Base-by-base conservation (phyloP, 2,797 vertebrate genomes). In the Thalassophryne amazonica region DNA sequence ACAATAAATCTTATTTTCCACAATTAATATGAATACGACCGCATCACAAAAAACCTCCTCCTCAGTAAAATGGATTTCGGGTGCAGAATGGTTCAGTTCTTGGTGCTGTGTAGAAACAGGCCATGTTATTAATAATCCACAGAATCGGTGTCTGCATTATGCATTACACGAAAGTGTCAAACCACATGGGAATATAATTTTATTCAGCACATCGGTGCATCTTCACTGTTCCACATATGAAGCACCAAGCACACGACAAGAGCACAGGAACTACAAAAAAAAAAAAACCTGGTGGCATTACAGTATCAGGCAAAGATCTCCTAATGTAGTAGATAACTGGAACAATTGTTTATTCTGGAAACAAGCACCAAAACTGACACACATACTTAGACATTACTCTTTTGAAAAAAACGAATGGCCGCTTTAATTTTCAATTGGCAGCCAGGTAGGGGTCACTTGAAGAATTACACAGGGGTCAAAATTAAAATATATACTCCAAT, bases 61-160 rank as follows among this genome's bases (percentile, higher is more conserved):
- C 12, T 28, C 5, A 49, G 25, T 29, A 0, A 12, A 37, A 29
- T 21, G 18, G n/a, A 2, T 11, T 6, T 6, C 1, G 4, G 10
- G 11, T 5, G 3, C n/a, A 15, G 4, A 7, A 12, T 3, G 15
- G 5, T 14, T 4, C n/a, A 25, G 7, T 42, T 41, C 45, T 11
- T 17, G 32, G n/a, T 6, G 5, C 18, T n/a, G 9, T 6, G 33
- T 28, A 8, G 4, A 25, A 3, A 8, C 1, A 27, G 8, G 7
- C 1, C 36, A 13, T 23, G 21, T 50, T 49, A 69, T 49, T 48
- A 24, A 29, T 37, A 21, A 19, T 19, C 12, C 15, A 7, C 13
- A 48, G 6, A n/a, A n/a, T n/a, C n/a, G n/a, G n/a, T n/a, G n/a
- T n/a, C n/a, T 35, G 10, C 19, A 30, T 37, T 23, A 40, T 56